These are phyloP conservation scores for Chroicocephalus ridibundus DNA, from an alignment of 2,113 vertebrate species.

Conservation along the genomic window DNA sequence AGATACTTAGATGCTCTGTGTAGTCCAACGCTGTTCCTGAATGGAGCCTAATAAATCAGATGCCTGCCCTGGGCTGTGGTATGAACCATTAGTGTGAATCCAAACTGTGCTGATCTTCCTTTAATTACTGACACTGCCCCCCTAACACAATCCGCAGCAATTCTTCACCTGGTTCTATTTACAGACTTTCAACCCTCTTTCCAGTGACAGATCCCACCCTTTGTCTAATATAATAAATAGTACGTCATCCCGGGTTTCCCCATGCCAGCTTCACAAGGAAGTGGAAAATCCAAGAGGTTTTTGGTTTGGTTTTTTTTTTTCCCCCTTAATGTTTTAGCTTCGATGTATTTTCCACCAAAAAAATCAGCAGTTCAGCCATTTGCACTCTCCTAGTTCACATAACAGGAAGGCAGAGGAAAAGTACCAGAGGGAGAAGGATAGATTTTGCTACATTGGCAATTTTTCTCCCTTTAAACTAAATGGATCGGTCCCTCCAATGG, in stretches of 20 bases:
- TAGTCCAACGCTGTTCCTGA: not conserved
- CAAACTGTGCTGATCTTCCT: not conserved
- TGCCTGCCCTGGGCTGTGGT: not conserved
- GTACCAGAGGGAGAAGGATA: not conserved
- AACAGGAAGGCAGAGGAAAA: not conserved
- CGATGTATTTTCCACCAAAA: not conserved
- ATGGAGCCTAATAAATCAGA: not conserved
- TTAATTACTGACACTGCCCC: not conserved
- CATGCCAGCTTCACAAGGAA: not conserved
- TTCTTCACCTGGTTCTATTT: not conserved
- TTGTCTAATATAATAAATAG: not conserved
- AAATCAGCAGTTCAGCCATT: not conserved
- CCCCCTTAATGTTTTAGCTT: not conserved
- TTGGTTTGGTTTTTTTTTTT: not conserved
- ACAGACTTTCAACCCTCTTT: not conserved
- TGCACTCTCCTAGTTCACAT: not conserved
- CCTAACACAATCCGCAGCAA: not conserved
- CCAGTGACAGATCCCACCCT: not conserved
- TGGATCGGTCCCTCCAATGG: not conserved
- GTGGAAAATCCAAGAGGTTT: not conserved
- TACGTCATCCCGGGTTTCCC: rapidly evolving
- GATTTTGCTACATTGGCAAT: not conserved
- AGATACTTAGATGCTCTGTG: not conserved
- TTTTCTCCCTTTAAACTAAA: not conserved
- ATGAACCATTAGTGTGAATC: not conserved